These are phyloP conservation scores for Netelia fuscicornis DNA, from an alignment of 2,888 invertebrate species.

Conservation along the genomic window DNA sequence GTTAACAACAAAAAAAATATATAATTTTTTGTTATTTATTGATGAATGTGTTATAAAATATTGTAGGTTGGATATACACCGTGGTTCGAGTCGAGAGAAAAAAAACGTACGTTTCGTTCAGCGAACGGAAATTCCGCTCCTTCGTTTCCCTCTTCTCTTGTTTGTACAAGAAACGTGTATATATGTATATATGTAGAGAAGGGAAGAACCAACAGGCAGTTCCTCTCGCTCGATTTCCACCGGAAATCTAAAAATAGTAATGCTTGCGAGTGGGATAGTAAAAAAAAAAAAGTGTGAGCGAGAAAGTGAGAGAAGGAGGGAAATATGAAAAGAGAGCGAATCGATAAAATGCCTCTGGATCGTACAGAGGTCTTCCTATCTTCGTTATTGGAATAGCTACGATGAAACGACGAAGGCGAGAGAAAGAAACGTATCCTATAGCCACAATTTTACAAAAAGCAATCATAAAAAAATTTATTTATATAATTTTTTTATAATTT, in stretches of 20 bases:
- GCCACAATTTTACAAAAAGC: too few relatives aligned
- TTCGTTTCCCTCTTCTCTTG: conserved; percentile 12
- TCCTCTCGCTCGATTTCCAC: conserved; percentile 29
- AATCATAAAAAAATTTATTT: too few relatives aligned
- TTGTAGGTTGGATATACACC: neutral
- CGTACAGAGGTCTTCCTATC: conserved; percentile 17
- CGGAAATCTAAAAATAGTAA: conserved; percentile 61
- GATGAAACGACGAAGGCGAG: neutral
- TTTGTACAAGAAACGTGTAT: conserved; percentile 28
- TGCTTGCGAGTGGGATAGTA: conserved; percentile 30
- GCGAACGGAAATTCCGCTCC: conserved; percentile 49
- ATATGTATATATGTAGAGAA: conserved; percentile 1
- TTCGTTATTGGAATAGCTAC: neutral
- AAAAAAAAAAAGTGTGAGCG: neutral
- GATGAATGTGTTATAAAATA: neutral
- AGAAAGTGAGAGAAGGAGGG: neutral
- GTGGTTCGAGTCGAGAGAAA: conserved; percentile 8
- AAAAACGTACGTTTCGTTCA: conserved; percentile 24
- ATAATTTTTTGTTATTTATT: conserved; percentile 15
- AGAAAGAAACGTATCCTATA: neutral
- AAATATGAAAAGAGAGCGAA: conserved; percentile 32
- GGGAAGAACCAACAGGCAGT: conserved; percentile 30
- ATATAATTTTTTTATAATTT: too few relatives aligned
- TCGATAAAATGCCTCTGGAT: conserved; percentile 52
- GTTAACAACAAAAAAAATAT: too few relatives aligned